phyloP scores from a whole-genome alignment of 1,140 invertebrate species.

The Aradophagus sp. region DNA sequence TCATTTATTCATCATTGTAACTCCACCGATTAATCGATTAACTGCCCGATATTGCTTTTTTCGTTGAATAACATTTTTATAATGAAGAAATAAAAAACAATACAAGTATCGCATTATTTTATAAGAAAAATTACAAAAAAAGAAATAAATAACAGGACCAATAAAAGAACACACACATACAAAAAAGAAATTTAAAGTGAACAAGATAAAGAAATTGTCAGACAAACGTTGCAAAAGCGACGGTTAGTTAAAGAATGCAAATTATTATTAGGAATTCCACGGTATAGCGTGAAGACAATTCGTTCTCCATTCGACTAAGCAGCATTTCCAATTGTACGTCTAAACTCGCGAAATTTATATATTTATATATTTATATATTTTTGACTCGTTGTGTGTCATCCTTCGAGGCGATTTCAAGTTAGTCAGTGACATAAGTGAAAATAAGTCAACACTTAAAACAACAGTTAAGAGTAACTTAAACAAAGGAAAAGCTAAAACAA shows the following conservation, averaged over 20 bases:
- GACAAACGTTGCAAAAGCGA: conserved; percentile 36
- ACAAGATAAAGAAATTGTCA: no score
- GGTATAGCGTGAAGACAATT: conserved; percentile 10
- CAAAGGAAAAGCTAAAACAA: conserved; percentile 3
- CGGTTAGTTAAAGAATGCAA: conserved; percentile 8
- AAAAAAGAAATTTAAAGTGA: no score
- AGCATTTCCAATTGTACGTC: conserved; percentile 16
- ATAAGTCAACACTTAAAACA: conserved; percentile 14
- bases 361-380: conserved; percentile 55
- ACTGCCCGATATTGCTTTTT: no score
- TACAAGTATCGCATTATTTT: no score
- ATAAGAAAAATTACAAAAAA: no score
- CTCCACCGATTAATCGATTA: no score
- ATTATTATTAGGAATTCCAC: neutral
- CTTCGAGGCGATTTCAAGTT: conserved; percentile 43
- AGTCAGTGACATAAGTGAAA: conserved; percentile 38
- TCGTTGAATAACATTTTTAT: no score
- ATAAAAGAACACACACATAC: conserved; percentile 24
- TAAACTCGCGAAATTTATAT: conserved; percentile 45
- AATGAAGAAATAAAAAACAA: no score
- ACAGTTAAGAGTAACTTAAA: conserved; percentile 27
- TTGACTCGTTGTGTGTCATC: conserved; percentile 45
- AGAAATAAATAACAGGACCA: no score
- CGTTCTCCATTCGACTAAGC: conserved; percentile 34
- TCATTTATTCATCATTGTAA: no score